phyloP scores from a whole-genome alignment of 2,888 invertebrate genomes.

The Junonia oenone region DNA sequence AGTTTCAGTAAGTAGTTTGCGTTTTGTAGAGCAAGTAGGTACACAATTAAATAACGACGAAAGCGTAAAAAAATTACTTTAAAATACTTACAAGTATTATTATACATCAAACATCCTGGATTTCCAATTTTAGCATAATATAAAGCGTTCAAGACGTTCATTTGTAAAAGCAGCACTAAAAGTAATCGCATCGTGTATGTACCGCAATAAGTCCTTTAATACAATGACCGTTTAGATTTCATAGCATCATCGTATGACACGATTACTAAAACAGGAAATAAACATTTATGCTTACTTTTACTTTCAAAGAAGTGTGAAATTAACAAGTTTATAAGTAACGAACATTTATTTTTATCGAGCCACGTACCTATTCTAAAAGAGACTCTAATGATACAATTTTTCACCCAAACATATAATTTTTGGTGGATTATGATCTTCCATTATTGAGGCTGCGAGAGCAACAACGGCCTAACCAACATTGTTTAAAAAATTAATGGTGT shows the following conservation, averaged over 20 bases:
- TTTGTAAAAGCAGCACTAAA: slow-evolving; percentile 36
- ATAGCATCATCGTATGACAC: neutral
- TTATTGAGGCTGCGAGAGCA: too few relatives aligned
- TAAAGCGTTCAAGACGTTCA: slow-evolving; percentile 36
- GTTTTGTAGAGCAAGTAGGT: too few relatives aligned
- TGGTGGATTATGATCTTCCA: too few relatives aligned
- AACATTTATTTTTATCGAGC: too few relatives aligned
- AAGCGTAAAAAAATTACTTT: too few relatives aligned
- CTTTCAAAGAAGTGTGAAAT: neutral
- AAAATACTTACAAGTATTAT: slow-evolving; percentile 58
- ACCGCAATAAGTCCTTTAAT: neutral
- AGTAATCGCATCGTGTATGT: slow-evolving; percentile 18
- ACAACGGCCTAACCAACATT: too few relatives aligned
- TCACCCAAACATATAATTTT: too few relatives aligned
- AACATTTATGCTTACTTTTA: neutral
- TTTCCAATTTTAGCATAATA: slow-evolving; percentile 51
- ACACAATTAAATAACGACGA: too few relatives aligned
- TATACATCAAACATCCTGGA: slow-evolving; percentile 50
- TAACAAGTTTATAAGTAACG: neutral
- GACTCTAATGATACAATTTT: too few relatives aligned
- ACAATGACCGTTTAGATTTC: slow-evolving; percentile 1
- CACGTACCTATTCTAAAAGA: too few relatives aligned
- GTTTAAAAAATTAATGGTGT: too few relatives aligned
- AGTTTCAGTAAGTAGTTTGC: too few relatives aligned
- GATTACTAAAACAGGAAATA: slow-evolving; percentile 15